These are phyloP conservation scores for Zalophus californianus DNA, from an alignment of 2,797 vertebrate species.

Conservation along the genomic window DNA sequence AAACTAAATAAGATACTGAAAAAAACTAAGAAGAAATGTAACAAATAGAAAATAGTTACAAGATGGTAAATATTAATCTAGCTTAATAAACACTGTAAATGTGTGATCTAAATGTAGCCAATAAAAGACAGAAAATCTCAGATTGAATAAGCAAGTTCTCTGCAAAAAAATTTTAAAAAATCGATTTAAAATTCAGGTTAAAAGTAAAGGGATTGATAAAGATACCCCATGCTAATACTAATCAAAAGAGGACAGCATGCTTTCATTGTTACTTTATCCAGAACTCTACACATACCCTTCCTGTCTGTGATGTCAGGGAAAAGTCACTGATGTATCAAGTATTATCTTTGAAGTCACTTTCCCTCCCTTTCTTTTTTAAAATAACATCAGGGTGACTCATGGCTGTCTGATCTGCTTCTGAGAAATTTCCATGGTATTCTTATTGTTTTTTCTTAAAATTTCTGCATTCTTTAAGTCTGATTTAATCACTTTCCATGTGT, in stretches of 20 bases:
- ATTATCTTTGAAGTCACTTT: neutral
- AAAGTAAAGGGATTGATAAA: neutral
- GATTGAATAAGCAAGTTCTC: neutral
- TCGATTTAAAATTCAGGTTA: neutral
- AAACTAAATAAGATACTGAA: neutral
- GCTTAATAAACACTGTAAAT: neutral
- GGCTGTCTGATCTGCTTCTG: constrained; percentile 9
- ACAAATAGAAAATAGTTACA: neutral
- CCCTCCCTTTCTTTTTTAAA: neutral
- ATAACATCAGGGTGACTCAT: constrained; percentile 11
- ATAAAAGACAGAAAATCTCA: neutral
- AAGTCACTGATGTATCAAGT: neutral
- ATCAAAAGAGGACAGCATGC: neutral
- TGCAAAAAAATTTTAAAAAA: neutral
- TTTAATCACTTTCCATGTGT: constrained; percentile 51
- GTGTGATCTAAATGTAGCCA: neutral
- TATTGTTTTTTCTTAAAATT: neutral
- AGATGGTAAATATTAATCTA: neutral
- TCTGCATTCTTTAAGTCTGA: constrained; percentile 25
- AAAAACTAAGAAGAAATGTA: neutral
- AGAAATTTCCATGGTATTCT: constrained; percentile 10
- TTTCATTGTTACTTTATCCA: neutral
- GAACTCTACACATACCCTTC: neutral
- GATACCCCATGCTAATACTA: neutral
- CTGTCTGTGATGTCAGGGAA: neutral